phyloP scores from a whole-genome alignment of 2,888 invertebrate genomes.

The Diaphora mendica region DNA sequence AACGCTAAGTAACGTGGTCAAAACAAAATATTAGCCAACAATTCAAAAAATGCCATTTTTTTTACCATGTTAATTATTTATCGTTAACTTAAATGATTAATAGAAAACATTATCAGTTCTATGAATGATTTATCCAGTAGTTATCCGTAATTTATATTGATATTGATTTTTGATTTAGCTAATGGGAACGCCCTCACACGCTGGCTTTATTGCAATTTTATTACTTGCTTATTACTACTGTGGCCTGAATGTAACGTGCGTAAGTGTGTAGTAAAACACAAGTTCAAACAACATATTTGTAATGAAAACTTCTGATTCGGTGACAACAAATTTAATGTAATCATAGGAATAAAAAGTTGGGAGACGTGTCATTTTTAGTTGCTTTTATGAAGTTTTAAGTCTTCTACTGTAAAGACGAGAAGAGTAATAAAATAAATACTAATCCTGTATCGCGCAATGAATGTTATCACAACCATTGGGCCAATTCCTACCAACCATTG shows the following conservation, averaged over 20 bases:
- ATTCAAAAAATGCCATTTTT: too few species aligned
- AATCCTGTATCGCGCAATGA: neutral
- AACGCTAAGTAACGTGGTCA: too few species aligned
- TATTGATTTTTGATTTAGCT: constrained; percentile 52
- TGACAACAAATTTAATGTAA: neutral
- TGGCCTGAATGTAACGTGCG: constrained; percentile 27
- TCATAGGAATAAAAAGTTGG: neutral
- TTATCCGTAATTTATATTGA: constrained; percentile 18
- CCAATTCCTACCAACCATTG: too few species aligned
- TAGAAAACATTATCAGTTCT: too few species aligned
- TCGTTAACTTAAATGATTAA: too few species aligned
- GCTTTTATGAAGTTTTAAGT: neutral
- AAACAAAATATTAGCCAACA: too few species aligned
- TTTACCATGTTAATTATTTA: too few species aligned
- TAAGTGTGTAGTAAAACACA: constrained; percentile 5
- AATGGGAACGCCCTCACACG: constrained; percentile 24
- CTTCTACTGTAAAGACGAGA: neutral
- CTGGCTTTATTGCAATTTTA: constrained; percentile 39
- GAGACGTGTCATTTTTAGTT: neutral
- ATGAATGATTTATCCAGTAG: constrained; percentile 1
- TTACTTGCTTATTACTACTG: constrained; percentile 26
- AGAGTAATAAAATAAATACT: neutral
- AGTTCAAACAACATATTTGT: neutral
- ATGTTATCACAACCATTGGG: neutral
- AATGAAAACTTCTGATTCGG: neutral